Evolutionary conservation across 2,113 vertebrate species (phyloP), one percentile per base, ranked within the genome.

Genomic region (Leiothrix lutea): DNA sequence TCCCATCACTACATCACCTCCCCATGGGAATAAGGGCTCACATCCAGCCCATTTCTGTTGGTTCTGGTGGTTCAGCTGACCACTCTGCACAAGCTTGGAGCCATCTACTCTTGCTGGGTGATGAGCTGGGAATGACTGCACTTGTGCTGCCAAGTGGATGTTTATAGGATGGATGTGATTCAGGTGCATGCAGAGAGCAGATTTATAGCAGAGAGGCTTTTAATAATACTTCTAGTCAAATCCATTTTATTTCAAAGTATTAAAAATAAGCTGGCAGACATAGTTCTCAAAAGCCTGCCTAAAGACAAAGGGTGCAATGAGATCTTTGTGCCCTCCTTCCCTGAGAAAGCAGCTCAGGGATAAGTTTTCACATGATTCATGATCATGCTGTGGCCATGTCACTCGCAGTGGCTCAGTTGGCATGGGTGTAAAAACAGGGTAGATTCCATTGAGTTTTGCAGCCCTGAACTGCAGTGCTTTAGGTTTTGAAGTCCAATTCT

Each of bases 11-110:
- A 19, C 12, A 58, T 45, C 1, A 2, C 21, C 26, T 44, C 13
- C 11, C 21, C 8, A 7, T 0, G 0, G 33, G 24, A 29, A 3
- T 57, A 44, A 72, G 26, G 47, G 18, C 16, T 92, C 3, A 0
- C 24, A 38, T 42, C 50, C 64, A 80, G 18, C 35, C 42, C 9
- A 3, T 73, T 84, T 80, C 77, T 89, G 50, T 20, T 14, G 18
- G 54, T 67, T 60, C 70, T 22, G 4, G 17, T 64, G 56, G 61
- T 45, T 80, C 71, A 86, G 29, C 6, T 64, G 48, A 61, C n/a
- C 28, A 13, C 25, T 40, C 54, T 53, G 20, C 2, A 1, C n/a
- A 47, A 71, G 35, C 22, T 47, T 79, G 54, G 38, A 88, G 5
- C 40, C 11, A 28, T 31, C 45, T 67, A 1, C 29, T 57, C 25